Conservation (phyloP, 2,113 vertebrate species). For the Datnioides undecimradiatus region DNA sequence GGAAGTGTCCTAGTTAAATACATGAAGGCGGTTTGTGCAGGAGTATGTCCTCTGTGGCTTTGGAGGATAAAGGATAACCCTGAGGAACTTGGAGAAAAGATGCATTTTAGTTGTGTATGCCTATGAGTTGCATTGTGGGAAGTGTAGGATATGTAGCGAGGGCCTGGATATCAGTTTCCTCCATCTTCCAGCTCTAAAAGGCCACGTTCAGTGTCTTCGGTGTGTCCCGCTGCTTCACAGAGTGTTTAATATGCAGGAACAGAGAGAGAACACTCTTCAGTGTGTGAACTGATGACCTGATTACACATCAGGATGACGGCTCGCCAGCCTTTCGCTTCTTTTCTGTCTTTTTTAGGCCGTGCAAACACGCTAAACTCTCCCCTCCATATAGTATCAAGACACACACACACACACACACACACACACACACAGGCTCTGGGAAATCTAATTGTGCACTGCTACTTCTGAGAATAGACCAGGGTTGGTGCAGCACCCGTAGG, state of each 20-base stretch:
- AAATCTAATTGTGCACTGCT: conserved; percentile 4
- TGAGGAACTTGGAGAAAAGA: too few relatives aligned
- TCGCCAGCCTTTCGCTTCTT: not conserved
- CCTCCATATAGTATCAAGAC: not conserved
- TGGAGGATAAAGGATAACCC: too few relatives aligned
- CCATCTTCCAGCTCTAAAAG: too few relatives aligned
- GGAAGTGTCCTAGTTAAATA: too few relatives aligned
- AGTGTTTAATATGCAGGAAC: conserved; percentile 11
- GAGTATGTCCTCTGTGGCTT: too few relatives aligned
- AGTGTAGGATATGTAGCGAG: too few relatives aligned
- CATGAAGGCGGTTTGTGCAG: too few relatives aligned
- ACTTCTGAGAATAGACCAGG: not conserved
- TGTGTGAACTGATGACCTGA: conserved; percentile 9
- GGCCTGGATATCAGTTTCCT: too few relatives aligned
- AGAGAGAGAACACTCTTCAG: not conserved
- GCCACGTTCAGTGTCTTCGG: not conserved
- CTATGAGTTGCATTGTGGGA: too few relatives aligned
- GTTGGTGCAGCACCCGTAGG: not conserved
- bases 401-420: not conserved
- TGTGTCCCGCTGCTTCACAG: not conserved
- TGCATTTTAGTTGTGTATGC: too few relatives aligned
- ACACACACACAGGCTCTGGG: not conserved
- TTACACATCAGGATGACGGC: conserved; percentile 9
- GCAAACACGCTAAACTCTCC: not conserved
- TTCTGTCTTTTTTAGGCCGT: not conserved